Evolutionary conservation across 2,797 vertebrate species (phyloP).

Genomic region (Sardinella longiceps): DNA sequence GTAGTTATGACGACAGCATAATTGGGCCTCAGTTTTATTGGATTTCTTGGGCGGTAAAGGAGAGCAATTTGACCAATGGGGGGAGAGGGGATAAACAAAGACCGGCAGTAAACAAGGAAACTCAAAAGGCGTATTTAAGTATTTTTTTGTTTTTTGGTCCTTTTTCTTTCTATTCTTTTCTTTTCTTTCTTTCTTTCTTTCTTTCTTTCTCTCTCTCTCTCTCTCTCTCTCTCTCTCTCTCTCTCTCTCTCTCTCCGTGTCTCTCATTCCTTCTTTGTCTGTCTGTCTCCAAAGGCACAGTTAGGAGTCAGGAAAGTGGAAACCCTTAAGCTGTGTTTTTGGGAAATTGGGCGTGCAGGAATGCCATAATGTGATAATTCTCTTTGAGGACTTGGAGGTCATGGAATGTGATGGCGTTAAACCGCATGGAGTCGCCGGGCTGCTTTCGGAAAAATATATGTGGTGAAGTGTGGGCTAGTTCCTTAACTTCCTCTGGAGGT

Average conservation of each 20-base stretch:
- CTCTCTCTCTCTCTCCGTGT: not conserved
- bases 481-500: constrained; percentile 53
- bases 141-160: no score
- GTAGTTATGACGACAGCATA: constrained; percentile 59
- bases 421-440: constrained; percentile 68
- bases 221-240: not conserved
- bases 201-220: not conserved
- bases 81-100: constrained; percentile 58
- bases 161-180: no score
- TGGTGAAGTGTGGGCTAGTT: constrained; percentile 64
- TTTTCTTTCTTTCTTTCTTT: no score
- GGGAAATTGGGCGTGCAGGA: constrained; percentile 78
- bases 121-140: constrained; percentile 56
- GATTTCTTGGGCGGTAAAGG: constrained; percentile 61
- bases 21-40: constrained; percentile 58
- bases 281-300: constrained; percentile 56
- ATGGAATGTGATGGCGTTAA: constrained; percentile 74
- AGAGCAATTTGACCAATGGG: constrained; percentile 54
- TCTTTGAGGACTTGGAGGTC: constrained; percentile 74
- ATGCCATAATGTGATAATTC: constrained; percentile 81
- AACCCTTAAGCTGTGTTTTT: constrained; percentile 73
- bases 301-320: constrained; percentile 66
- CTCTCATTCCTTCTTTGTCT: constrained; percentile 1
- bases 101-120: constrained; percentile 68
- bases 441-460: constrained; percentile 72